Conservation (phyloP, 2,888 invertebrate species). For the Drosophila neutralis region DNA sequence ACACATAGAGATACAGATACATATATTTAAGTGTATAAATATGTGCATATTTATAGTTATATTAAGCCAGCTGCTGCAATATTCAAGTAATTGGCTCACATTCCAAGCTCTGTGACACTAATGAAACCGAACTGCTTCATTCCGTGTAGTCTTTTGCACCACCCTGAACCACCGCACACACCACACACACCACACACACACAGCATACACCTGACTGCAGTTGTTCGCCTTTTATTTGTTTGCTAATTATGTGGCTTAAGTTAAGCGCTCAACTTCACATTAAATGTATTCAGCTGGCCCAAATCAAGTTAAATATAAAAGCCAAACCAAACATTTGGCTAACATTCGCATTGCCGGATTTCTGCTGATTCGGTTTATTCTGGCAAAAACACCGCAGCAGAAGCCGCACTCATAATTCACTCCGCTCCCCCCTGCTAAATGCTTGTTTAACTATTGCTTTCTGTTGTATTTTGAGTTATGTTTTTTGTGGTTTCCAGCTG, state of each 20-base stretch:
- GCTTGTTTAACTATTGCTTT: conserved; percentile 34
- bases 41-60: background rate
- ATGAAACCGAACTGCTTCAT: conserved; percentile 25
- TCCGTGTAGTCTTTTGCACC: background rate
- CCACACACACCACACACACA: background rate
- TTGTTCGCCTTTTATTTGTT: conserved; percentile 8
- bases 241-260: conserved; percentile 72
- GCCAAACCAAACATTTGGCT: conserved; percentile 11
- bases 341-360: conserved; percentile 25
- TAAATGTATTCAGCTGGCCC: conserved; percentile 22
- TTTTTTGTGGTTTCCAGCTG: conserved; percentile 50
- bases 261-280: conserved; percentile 41
- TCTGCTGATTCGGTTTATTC: background rate
- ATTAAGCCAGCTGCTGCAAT: conserved; percentile 37
- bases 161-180: background rate
- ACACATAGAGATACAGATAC: background rate
- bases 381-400: conserved; percentile 13
- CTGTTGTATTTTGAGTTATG: conserved; percentile 17
- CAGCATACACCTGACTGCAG: conserved; percentile 13
- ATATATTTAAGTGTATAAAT: background rate
- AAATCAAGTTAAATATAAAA: background rate
- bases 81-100: conserved; percentile 50
- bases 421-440: conserved; percentile 45
- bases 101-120: conserved; percentile 20
- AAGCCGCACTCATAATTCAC: conserved; percentile 67